Percentiles rank a stretch among this genome's conserved stretches.
Conservation (phyloP, 1,140 invertebrate species). For the Daktulosphaira vitifoliae region DNA sequence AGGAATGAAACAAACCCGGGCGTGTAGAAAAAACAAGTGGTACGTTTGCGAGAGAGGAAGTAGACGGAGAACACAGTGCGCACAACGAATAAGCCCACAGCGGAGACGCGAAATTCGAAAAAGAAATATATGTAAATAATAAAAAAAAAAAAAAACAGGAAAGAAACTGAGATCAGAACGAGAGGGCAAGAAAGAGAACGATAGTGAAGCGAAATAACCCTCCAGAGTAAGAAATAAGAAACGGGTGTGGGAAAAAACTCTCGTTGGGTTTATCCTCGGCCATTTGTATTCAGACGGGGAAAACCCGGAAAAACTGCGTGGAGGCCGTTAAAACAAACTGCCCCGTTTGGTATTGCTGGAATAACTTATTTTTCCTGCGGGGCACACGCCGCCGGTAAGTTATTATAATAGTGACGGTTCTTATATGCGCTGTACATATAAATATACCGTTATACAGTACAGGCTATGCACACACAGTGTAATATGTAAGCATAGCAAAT, state of each 20-base stretch:
- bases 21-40: not conserved
- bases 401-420: not conserved
- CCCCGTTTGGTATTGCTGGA: constrained; percentile 27
- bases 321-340: constrained; percentile 33
- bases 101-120: not conserved
- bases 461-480: too few species aligned
- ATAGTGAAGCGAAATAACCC: too few species aligned
- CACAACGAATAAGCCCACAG: not conserved
- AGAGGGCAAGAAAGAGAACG: not conserved
- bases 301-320: not conserved
- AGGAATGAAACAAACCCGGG: constrained; percentile 21
- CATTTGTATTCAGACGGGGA: constrained; percentile 33
- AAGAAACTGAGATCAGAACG: not conserved
- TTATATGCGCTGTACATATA: too few species aligned
- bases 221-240: not conserved
- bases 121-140: not conserved
- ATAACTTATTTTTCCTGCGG: constrained; percentile 31
- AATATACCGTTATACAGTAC: too few species aligned
- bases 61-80: not conserved
- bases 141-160: not conserved
- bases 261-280: constrained; percentile 13
- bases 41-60: not conserved
- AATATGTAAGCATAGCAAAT: too few species aligned
- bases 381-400: not conserved
- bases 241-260: not conserved